Conservation (phyloP, 2,113 vertebrate species). For the Haemorhous mexicanus region DNA sequence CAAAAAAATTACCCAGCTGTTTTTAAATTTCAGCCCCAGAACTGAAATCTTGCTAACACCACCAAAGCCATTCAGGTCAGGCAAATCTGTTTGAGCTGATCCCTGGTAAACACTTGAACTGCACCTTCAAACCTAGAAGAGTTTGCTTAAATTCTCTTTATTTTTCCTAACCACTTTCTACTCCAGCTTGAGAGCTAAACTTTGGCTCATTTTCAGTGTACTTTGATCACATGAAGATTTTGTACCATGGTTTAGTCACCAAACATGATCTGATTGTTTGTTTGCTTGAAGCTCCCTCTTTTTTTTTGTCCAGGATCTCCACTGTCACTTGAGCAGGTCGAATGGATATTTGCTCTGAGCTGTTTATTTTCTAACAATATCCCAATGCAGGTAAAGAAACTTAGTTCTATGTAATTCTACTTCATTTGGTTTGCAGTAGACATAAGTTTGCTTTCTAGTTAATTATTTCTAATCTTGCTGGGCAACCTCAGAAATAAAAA, state of each 20-base stretch:
- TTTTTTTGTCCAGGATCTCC: not conserved
- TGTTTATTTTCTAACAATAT: not conserved
- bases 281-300: not conserved
- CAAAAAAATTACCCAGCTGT: not conserved
- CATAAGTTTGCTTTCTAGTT: conserved; percentile 22
- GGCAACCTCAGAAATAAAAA: conserved; percentile 11
- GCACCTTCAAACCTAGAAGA: not conserved
- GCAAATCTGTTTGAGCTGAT: not conserved
- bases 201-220: not conserved
- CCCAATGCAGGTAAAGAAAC: not conserved
- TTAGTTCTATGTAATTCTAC: not conserved
- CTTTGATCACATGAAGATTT: not conserved
- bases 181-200: not conserved
- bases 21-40: not conserved
- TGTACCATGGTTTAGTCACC: not conserved
- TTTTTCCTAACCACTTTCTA: not conserved
- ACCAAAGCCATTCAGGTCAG: not conserved
- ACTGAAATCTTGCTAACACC: not conserved
- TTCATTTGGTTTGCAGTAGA: not conserved
- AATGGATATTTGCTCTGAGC: not conserved
- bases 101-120: not conserved
- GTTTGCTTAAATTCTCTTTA: not conserved
- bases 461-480: conserved; percentile 44
- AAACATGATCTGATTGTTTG: not conserved
- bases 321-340: not conserved